phyloP scores from a whole-genome alignment of 2,113 vertebrate genomes.

The Phasianus colchicus region DNA sequence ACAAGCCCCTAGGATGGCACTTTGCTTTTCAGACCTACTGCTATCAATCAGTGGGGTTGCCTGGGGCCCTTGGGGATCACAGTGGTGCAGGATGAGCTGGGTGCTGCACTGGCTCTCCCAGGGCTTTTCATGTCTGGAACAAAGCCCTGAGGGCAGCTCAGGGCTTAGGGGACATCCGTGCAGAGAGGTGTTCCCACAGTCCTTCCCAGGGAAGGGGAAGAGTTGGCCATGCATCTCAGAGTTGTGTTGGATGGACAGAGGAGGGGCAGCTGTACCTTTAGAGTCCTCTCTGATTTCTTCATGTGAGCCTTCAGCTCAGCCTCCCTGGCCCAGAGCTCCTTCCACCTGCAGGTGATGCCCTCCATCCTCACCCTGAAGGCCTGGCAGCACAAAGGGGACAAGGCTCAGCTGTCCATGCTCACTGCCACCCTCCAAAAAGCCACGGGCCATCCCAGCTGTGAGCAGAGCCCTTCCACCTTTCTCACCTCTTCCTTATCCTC shows the following conservation, averaged over 20 bases:
- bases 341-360: constrained; percentile 57
- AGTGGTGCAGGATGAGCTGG: not conserved
- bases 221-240: too few species aligned
- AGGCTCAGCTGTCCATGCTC: not conserved
- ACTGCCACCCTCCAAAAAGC: not conserved
- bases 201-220: not conserved
- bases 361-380: constrained; percentile 72
- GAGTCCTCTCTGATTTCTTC: constrained; percentile 64
- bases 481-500: constrained; percentile 71
- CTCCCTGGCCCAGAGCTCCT: constrained; percentile 58
- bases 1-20: not conserved
- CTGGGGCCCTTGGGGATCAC: not conserved
- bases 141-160: not conserved
- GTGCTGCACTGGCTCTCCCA: accelerated
- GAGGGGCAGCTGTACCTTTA: constrained; percentile 75
- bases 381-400: constrained; percentile 25
- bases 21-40: not conserved
- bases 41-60: not conserved
- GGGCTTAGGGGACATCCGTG: not conserved
- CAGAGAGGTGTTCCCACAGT: accelerated
- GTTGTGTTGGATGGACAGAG: not conserved
- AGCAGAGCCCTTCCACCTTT: accelerated
- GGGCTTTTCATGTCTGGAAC: not conserved
- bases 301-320: constrained; percentile 68
- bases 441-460: accelerated